A percentile compares a stretch with the other conserved stretches of the same genome.
Evolutionary conservation across 2,797 vertebrate genomes (phyloP).

Genomic region (Carcharodon carcharias): DNA sequence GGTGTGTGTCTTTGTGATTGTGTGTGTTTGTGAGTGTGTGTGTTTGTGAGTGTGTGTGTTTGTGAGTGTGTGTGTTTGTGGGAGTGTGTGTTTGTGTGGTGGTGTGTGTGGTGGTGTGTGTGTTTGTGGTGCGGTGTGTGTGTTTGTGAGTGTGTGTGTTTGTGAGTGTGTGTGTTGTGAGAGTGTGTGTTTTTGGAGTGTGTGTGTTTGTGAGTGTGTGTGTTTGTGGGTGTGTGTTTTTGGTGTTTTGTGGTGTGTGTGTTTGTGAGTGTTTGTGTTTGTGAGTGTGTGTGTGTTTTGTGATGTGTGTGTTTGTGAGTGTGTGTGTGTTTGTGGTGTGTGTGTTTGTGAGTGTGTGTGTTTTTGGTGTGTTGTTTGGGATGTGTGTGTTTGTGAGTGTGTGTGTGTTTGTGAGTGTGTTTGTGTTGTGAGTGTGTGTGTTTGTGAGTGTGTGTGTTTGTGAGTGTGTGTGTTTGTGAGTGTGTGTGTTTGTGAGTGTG

Average conservation of each 20-base stretch:
- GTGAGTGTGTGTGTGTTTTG: neutral
- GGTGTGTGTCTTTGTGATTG: neutral
- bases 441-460: neutral
- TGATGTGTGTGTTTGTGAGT: too few species aligned
- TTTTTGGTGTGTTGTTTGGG: too few species aligned
- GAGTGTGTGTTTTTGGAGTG: too few species aligned
- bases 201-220: neutral
- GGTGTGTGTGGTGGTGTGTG: neutral
- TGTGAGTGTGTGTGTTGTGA: too few species aligned
- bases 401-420: neutral
- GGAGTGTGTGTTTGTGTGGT: neutral
- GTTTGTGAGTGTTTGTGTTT: neutral
- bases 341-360: neutral
- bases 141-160: too few species aligned
- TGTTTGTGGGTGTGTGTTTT: neutral
- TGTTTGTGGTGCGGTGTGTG: neutral
- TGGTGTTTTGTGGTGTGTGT: neutral
- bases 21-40: neutral
- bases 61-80: neutral
- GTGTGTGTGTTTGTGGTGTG: too few species aligned
- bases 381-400: too few species aligned
- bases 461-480: too few species aligned
- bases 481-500: neutral
- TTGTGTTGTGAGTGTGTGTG: neutral
- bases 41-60: neutral